phyloP scores from a whole-genome alignment of 2,113 vertebrate species.

The Chunga burmeisteri region DNA sequence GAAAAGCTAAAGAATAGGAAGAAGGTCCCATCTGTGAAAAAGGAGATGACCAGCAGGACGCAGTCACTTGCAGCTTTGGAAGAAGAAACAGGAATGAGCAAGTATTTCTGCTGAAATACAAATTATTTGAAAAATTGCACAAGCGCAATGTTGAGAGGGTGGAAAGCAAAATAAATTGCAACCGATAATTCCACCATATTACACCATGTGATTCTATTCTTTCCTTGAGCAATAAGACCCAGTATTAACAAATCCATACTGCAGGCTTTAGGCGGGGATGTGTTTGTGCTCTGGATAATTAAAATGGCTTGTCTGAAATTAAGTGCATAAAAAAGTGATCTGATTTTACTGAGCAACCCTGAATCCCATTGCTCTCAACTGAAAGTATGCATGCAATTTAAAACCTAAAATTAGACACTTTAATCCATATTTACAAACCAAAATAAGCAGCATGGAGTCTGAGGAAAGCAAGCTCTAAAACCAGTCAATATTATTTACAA shows the following conservation, averaged over 20 bases:
- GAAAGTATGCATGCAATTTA: background rate
- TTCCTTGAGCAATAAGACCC: background rate
- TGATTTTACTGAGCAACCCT: background rate
- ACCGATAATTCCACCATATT: background rate
- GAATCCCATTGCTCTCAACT: background rate
- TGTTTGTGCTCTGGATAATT: background rate
- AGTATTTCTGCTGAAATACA: background rate
- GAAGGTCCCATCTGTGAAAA: background rate
- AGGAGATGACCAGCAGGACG: background rate
- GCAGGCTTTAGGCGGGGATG: background rate
- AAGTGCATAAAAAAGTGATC: background rate
- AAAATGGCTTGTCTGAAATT: background rate
- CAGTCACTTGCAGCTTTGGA: background rate
- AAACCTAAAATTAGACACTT: background rate
- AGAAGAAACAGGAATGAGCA: background rate
- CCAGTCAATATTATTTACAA: background rate
- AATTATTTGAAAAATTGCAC: background rate
- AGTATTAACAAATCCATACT: background rate
- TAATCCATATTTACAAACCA: background rate
- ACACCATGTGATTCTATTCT: background rate
- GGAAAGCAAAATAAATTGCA: background rate
- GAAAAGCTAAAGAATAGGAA: background rate
- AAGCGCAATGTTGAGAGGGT: background rate
- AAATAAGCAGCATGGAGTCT: slow-evolving; percentile 8
- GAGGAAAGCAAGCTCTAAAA: background rate